phyloP scores from a whole-genome alignment of 2,797 vertebrate species.

The Babyrousa celebensis region DNA sequence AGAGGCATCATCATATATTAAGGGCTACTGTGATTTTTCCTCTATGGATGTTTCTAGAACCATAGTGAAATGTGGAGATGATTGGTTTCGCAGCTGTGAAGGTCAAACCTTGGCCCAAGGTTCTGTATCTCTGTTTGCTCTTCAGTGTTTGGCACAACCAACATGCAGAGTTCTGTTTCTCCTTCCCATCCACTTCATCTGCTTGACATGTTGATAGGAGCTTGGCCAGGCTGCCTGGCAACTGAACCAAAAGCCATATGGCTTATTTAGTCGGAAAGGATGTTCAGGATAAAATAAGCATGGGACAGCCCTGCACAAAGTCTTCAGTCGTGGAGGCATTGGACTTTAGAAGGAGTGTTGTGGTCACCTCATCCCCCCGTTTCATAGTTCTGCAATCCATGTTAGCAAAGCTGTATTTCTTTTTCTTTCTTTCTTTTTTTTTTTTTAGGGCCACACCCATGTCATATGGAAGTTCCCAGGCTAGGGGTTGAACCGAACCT shows the following conservation, averaged over 20 bases:
- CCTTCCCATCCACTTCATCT: constrained; percentile 23
- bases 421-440: too few relatives aligned
- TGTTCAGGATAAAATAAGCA: not conserved
- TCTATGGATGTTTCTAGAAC: constrained; percentile 74
- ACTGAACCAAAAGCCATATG: constrained; percentile 17
- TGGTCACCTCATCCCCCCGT: not conserved
- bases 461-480: too few relatives aligned
- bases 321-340: not conserved
- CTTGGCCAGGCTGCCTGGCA: constrained; percentile 64
- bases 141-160: not conserved
- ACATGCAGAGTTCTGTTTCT: constrained; percentile 30
- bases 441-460: too few relatives aligned
- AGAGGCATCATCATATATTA: not conserved
- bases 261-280: not conserved
- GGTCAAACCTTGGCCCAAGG: constrained; percentile 9
- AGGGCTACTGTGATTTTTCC: constrained; percentile 16
- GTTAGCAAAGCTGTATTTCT: not conserved
- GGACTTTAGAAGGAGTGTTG: not conserved
- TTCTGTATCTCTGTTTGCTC: constrained; percentile 56
- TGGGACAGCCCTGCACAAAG: not conserved
- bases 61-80: constrained; percentile 21
- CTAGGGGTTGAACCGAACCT: too few relatives aligned
- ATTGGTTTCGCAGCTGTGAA: constrained; percentile 71
- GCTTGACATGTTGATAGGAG: constrained; percentile 70
- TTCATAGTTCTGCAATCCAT: not conserved